Base-by-base conservation (phyloP, 2,113 vertebrate species). In the Oncorhynchus clarkii region DNA sequence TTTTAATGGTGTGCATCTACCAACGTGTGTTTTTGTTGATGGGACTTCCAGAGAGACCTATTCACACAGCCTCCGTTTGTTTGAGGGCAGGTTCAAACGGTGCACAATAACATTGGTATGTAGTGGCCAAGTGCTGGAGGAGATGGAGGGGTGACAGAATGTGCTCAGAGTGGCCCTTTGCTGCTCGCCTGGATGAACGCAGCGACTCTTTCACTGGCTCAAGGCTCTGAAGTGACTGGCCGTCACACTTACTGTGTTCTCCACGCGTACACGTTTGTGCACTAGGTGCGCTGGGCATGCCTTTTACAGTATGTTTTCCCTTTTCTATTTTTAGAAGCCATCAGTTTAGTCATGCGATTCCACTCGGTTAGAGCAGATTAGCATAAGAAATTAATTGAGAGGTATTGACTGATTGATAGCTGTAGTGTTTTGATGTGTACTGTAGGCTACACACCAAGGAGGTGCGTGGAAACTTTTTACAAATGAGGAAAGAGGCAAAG, bases 1-100 rank as follows among this genome's bases (percentile, higher is more conserved):
- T 39, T 39, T 39, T 9, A 39, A 39, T 39, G 39, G 39, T 39
- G 8, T 39, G 39, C 9, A 9, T 45, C 39, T 45, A 12, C 39
- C 34, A 7, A 45, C 39, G 39, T 45, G 39, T 45, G 64, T 67
- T 82, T 64, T 11, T 72, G 69, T 79, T 59, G 24, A 74, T 80
- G 82, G 77, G 83, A 89, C 82, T 85, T 20, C 70, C 82, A 76
- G 39, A 65, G 74, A n/a, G 80, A 74, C 78, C 57, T 49, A 70
- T 84, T 86, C 74, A 54, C 26, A 31, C 70, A 70, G 87, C 84
- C 82, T 64, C 18, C 14, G 60, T 78, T 72, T 79, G 82, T 86
- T 80, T 88, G 69, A 83, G 87, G 82, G 80, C 76, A 72, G 0
- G 75, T 81, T 88, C 84, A 90, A 86, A 82, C 85, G 1, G 74